Evolutionary conservation across 2,797 vertebrate species (phyloP).

Genomic region (Oryzias sinensis): DNA sequence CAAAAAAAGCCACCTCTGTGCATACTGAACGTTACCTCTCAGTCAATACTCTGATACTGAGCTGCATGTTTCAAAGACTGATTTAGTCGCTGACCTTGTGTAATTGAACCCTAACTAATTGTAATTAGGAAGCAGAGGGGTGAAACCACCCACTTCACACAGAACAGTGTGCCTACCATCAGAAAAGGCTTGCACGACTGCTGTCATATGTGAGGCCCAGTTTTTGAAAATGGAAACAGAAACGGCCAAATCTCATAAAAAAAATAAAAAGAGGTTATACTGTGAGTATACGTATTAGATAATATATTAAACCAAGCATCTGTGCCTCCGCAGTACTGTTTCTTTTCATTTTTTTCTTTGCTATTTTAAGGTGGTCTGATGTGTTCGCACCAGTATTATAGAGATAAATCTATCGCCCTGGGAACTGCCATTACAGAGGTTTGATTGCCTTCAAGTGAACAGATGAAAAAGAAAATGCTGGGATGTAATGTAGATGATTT

Average conservation of each 20-base stretch:
- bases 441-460: conserved; percentile 39
- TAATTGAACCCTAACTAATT: conserved; percentile 75
- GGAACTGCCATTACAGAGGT: conserved; percentile 3
- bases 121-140: conserved; percentile 69
- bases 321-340: neutral
- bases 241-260: neutral
- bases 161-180: conserved; percentile 40
- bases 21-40: conserved; percentile 19
- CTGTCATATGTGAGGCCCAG: conserved; percentile 33
- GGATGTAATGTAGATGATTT: conserved; percentile 24
- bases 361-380: conserved; percentile 3
- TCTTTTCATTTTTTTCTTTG: conserved; percentile 2
- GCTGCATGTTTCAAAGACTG: conserved; percentile 46
- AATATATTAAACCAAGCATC: conserved; percentile 1
- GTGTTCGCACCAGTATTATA: conserved; percentile 7
- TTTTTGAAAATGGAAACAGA: conserved; percentile 24
- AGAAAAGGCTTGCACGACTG: conserved; percentile 33
- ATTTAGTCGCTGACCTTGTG: conserved; percentile 72
- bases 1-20: conserved; percentile 9
- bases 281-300: neutral
- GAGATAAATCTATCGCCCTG: conserved; percentile 22
- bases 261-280: conserved; percentile 1
- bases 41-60: conserved; percentile 39
- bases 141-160: conserved; percentile 63
- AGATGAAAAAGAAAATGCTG: neutral